phyloP scores from a whole-genome alignment of 2,888 invertebrate species.

The Torymus texanus region DNA sequence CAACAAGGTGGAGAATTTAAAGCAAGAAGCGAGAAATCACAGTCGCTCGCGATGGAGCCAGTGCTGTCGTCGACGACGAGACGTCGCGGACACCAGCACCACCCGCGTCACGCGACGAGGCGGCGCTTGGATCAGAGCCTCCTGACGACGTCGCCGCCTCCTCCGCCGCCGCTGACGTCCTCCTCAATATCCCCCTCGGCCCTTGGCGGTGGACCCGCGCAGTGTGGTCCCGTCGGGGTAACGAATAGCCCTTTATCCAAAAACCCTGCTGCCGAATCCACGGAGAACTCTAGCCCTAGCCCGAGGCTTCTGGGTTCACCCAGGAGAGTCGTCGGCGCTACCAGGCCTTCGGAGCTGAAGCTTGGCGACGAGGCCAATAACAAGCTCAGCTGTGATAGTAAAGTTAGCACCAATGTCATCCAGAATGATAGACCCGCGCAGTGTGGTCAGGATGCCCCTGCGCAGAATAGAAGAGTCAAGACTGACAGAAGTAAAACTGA shows the following conservation, averaged over 20 bases:
- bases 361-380: slow-evolving; percentile 11
- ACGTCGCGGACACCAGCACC: slow-evolving; percentile 74
- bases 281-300: neutral
- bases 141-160: slow-evolving; percentile 5
- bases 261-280: neutral
- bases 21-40: neutral
- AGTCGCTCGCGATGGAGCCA: slow-evolving; percentile 65
- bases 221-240: slow-evolving; percentile 73
- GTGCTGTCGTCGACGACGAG: slow-evolving; percentile 67
- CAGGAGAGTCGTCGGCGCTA: slow-evolving; percentile 30
- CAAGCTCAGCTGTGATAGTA: slow-evolving; percentile 37
- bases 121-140: slow-evolving; percentile 66
- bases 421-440: slow-evolving; percentile 70
- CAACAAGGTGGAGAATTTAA: slow-evolving; percentile 1
- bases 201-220: slow-evolving; percentile 73
- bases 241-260: slow-evolving; percentile 33
- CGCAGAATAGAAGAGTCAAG: neutral
- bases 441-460: slow-evolving; percentile 69
- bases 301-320: slow-evolving; percentile 21
- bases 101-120: slow-evolving; percentile 71
- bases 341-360: neutral
- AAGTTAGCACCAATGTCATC: slow-evolving; percentile 56
- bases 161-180: neutral
- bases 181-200: slow-evolving; percentile 33
- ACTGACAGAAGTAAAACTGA: neutral